These are phyloP conservation scores for Hirtodrosophila alboralis DNA, from an alignment of 2,888 invertebrate species.

Conservation along the genomic window DNA sequence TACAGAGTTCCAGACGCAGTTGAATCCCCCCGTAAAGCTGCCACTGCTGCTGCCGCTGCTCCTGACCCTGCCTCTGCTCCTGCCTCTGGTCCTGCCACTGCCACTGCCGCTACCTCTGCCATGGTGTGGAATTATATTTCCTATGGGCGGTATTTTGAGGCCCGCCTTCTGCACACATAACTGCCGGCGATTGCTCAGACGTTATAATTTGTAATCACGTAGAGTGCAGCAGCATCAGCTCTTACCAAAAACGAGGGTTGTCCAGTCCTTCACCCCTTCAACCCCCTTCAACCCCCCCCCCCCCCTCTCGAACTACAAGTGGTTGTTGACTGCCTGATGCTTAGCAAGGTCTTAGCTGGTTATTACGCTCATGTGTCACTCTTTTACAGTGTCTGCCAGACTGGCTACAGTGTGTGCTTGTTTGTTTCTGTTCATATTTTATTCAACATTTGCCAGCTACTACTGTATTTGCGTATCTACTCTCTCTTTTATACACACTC, in stretches of 20 bases:
- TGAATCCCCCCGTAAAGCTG: no score
- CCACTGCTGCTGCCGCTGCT: no score
- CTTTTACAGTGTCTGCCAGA: constrained; percentile 53
- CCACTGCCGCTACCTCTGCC: no score
- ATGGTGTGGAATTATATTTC: constrained; percentile 74
- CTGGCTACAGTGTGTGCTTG: constrained; percentile 17
- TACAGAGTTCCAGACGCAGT: constrained; percentile 20
- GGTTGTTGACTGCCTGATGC: constrained; percentile 77
- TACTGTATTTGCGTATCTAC: constrained; percentile 39
- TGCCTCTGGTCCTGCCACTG: no score
- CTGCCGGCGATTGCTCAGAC: constrained; percentile 74
- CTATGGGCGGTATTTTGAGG: constrained; percentile 75
- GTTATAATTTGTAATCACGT: constrained; percentile 76
- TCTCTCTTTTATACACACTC: no score
- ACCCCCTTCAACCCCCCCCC: neutral
- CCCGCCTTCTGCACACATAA: constrained; percentile 59
- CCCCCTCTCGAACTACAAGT: constrained; percentile 45
- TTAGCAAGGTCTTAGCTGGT: constrained; percentile 78
- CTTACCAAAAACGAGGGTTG: constrained; percentile 42
- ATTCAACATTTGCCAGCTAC: constrained; percentile 65
- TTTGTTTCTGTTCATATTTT: constrained; percentile 67
- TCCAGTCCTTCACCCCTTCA: constrained; percentile 19
- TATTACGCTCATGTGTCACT: constrained; percentile 78
- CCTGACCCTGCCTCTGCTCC: no score
- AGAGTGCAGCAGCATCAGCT: constrained; percentile 64